Percentiles rank a stretch among this genome's conserved stretches.
phyloP scores from a whole-genome alignment of 1,140 invertebrate genomes.

The Drosophila eugracilis region DNA sequence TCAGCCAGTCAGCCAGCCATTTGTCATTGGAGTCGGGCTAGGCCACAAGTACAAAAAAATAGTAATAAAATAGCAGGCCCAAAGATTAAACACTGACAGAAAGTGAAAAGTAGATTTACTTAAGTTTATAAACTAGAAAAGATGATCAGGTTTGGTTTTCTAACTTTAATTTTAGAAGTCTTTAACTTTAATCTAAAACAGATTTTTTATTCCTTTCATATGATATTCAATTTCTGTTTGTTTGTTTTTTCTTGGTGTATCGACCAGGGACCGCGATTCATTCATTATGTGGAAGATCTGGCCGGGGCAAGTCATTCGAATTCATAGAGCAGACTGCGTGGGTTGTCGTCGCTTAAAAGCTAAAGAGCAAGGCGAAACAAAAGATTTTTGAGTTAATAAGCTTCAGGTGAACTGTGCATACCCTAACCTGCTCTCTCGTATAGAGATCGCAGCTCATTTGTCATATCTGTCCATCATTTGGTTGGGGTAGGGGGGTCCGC shows the following conservation, averaged over 20 bases:
- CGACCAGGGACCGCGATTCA: constrained; percentile 65
- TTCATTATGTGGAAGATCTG: constrained; percentile 73
- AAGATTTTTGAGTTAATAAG: constrained; percentile 52
- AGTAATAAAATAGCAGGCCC: constrained; percentile 21
- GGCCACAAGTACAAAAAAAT: constrained; percentile 22
- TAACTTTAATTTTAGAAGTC: no score
- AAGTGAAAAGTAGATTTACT: background rate
- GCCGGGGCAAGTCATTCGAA: constrained; percentile 70
- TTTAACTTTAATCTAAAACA: no score
- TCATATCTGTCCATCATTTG: constrained; percentile 34
- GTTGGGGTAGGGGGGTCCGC: background rate
- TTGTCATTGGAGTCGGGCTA: constrained; percentile 43
- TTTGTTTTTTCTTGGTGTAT: background rate
- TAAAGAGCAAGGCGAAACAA: constrained; percentile 74
- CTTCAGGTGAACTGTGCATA: constrained; percentile 25
- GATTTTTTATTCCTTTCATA: no score
- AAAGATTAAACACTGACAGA: constrained; percentile 5
- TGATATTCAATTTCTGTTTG: background rate
- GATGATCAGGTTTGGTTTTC: no score
- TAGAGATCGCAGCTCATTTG: constrained; percentile 8
- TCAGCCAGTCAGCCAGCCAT: constrained; percentile 60
- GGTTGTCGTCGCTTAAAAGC: constrained; percentile 52
- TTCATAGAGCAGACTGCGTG: constrained; percentile 79
- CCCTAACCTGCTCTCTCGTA: constrained; percentile 19
- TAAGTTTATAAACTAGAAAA: no score